Percentiles rank a stretch among this genome's conserved stretches.
Evolutionary conservation across 2,797 vertebrate genomes (phyloP).

Genomic region (Acanthiza pusilla): DNA sequence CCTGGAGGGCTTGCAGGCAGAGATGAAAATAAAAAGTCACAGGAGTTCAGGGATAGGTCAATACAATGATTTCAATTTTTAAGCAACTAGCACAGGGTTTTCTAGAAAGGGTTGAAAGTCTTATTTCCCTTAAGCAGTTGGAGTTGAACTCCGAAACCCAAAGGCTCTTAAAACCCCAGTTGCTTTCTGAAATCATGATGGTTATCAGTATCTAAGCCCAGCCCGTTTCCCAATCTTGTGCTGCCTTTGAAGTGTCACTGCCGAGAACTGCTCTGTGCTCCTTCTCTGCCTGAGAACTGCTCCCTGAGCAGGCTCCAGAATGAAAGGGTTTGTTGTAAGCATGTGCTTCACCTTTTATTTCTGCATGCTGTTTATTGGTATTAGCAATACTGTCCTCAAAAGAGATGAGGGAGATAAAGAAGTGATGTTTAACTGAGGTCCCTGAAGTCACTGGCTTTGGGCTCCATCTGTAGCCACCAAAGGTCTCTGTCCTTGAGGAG

Average conservation of each 20-base stretch:
- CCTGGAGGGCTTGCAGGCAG: conserved; percentile 3
- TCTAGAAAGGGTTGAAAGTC: not conserved
- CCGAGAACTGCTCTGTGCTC: not conserved
- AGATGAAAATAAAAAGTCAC: not conserved
- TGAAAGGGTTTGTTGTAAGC: not conserved
- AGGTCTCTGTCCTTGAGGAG: not conserved
- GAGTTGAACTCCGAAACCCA: not conserved
- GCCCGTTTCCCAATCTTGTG: not conserved
- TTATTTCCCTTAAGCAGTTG: not conserved
- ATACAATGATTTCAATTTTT: not conserved
- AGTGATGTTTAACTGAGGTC: not conserved
- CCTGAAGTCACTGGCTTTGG: not conserved
- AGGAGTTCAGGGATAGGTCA: conserved; percentile 20
- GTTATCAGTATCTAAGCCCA: not conserved
- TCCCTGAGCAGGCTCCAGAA: not conserved
- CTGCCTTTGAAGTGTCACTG: not conserved
- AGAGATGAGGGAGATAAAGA: not conserved
- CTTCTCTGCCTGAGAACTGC: not conserved
- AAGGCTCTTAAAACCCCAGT: not conserved
- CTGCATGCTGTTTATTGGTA: accelerated
- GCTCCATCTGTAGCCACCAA: not conserved
- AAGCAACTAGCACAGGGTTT: not conserved
- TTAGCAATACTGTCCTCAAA: not conserved
- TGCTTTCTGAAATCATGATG: not conserved
- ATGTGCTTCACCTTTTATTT: not conserved